phyloP scores from a whole-genome alignment of 2,888 invertebrate species.

The Cryptophagus acutangulus region DNA sequence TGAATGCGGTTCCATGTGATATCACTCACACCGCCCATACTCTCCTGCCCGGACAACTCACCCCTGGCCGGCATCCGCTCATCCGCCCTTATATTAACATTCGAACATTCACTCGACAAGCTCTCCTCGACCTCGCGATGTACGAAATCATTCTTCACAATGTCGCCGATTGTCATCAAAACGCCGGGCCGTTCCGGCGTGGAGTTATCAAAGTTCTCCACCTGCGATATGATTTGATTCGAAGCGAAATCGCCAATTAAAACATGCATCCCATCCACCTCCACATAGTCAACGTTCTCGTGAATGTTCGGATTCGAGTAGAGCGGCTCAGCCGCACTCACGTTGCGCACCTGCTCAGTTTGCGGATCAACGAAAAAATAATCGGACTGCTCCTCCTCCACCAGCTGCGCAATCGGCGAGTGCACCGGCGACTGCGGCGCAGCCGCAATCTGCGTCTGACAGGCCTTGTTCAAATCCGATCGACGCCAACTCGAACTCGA shows the following conservation, averaged over 20 bases:
- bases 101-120: slow-evolving; percentile 52
- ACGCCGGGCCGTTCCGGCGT: slow-evolving; percentile 36
- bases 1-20: slow-evolving; percentile 72
- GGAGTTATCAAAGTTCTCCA: slow-evolving; percentile 40
- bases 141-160: slow-evolving; percentile 18
- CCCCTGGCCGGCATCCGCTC: slow-evolving; percentile 85
- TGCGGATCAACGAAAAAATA: slow-evolving; percentile 22
- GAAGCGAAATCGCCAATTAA: slow-evolving; percentile 42
- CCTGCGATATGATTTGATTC: slow-evolving; percentile 39
- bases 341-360: slow-evolving; percentile 20
- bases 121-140: slow-evolving; percentile 44
- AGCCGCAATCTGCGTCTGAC: slow-evolving; percentile 40
- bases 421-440: slow-evolving; percentile 20
- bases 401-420: slow-evolving; percentile 10
- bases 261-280: slow-evolving; percentile 49
- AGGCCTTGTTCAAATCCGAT: slow-evolving; percentile 46
- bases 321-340: slow-evolving; percentile 28
- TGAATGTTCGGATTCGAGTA: slow-evolving; percentile 37
- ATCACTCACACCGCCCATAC: slow-evolving; percentile 74
- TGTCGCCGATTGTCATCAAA: slow-evolving; percentile 42
- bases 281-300: slow-evolving; percentile 48
- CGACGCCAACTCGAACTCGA: neutral
- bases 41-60: slow-evolving; percentile 82
- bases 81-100: slow-evolving; percentile 76
- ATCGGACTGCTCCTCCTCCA: slow-evolving; percentile 13